A percentile compares a stretch with the other conserved stretches of the same genome.
Evolutionary conservation across 1,140 invertebrate species (phyloP).

Genomic region (Teleopsis dalmanni): DNA sequence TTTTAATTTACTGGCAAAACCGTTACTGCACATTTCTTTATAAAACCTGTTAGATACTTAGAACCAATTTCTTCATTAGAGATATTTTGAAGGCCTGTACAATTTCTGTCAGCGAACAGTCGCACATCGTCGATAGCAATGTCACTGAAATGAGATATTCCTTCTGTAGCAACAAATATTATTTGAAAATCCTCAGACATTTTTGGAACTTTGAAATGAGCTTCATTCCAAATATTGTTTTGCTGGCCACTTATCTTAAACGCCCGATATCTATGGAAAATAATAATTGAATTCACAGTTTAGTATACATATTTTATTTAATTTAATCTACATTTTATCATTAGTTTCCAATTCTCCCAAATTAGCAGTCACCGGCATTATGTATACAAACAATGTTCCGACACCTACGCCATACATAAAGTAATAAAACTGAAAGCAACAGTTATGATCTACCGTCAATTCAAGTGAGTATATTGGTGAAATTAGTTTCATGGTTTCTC

Average conservation of each 20-base stretch:
- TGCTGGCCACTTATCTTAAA: constrained; percentile 16
- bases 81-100: too few species aligned
- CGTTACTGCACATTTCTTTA: too few species aligned
- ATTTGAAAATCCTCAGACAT: constrained; percentile 33
- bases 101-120: too few species aligned
- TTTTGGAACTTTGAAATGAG: constrained; percentile 29
- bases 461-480: constrained; percentile 29
- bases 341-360: neutral
- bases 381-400: constrained; percentile 26
- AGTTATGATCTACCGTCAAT: constrained; percentile 28
- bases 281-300: neutral
- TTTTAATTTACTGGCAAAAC: too few species aligned
- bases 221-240: constrained; percentile 29
- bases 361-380: constrained; percentile 24
- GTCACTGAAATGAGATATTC: constrained; percentile 23
- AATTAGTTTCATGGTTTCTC: constrained; percentile 15
- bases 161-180: constrained; percentile 25
- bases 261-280: neutral
- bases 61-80: too few species aligned
- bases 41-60: too few species aligned
- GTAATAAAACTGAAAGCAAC: constrained; percentile 37
- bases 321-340: neutral
- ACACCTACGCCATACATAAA: constrained; percentile 36
- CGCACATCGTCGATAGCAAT: constrained; percentile 41
- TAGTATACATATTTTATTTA: neutral